Conservation (phyloP, 2,797 vertebrate species). For the Chromobotia macracanthus region DNA sequence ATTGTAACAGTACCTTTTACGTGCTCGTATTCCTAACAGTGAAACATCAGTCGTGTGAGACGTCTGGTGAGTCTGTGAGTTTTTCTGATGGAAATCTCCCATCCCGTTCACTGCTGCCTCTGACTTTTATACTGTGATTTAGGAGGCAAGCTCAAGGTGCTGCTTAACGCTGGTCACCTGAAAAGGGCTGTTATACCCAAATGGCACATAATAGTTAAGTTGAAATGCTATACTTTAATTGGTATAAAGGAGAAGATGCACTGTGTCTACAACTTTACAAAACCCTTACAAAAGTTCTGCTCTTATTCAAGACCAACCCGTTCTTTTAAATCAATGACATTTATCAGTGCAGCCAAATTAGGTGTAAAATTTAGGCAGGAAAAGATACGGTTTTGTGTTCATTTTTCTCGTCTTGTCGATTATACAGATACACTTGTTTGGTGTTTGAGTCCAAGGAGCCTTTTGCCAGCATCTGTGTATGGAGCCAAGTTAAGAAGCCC, state of each 20-base stretch:
- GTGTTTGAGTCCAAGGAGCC: slow-evolving; percentile 69
- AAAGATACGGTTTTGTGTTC: slow-evolving; percentile 3
- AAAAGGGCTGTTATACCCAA: neutral
- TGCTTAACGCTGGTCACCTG: slow-evolving; percentile 54
- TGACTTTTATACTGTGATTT: slow-evolving; percentile 81
- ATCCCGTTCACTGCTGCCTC: slow-evolving; percentile 68
- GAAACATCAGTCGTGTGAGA: slow-evolving; percentile 3
- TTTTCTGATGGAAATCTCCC: slow-evolving; percentile 69
- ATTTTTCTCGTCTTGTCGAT: slow-evolving; percentile 40
- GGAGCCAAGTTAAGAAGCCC: slow-evolving; percentile 59
- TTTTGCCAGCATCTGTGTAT: slow-evolving; percentile 60
- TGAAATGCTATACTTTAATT: neutral
- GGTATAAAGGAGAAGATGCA: neutral
- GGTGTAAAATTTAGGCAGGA: neutral
- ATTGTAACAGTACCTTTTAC: slow-evolving; percentile 7
- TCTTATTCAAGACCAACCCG: too few relatives aligned
- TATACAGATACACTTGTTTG: slow-evolving; percentile 71
- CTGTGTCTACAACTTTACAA: too few relatives aligned
- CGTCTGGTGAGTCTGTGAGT: slow-evolving; percentile 69
- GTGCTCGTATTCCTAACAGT: neutral
- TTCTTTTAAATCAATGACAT: too few relatives aligned
- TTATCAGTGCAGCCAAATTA: neutral
- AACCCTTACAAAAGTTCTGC: too few relatives aligned
- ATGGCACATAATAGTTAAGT: neutral
- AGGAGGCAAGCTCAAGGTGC: slow-evolving; percentile 67